phyloP scores from a whole-genome alignment of 2,113 vertebrate species.

The Alouatta palliata region DNA sequence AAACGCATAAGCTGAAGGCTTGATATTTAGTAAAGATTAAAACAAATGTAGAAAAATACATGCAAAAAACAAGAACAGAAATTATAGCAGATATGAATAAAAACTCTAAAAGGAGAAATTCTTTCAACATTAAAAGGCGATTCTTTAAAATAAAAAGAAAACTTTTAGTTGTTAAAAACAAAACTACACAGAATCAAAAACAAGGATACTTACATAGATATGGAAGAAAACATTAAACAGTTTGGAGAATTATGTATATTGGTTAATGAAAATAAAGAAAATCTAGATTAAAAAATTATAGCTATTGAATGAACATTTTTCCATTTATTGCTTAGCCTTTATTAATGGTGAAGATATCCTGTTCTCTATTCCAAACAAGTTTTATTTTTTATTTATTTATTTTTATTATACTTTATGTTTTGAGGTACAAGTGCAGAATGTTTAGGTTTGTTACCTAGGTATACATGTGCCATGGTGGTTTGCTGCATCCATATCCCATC shows the following conservation, averaged over 20 bases:
- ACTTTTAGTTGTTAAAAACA: not conserved
- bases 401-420: too few species aligned
- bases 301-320: not conserved
- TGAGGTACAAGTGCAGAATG: too few species aligned
- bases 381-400: not conserved
- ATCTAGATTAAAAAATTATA: not conserved
- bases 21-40: not conserved
- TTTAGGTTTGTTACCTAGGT: too few species aligned
- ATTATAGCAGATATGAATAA: not conserved
- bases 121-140: not conserved
- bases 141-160: not conserved
- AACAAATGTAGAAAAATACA: not conserved
- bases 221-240: not conserved
- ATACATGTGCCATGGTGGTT: too few species aligned
- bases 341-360: not conserved
- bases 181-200: not conserved
- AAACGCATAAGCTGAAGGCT: not conserved
- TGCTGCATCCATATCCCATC: too few species aligned
- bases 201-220: not conserved
- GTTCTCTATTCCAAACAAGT: not conserved
- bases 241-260: not conserved
- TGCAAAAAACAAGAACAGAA: not conserved
- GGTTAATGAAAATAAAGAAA: not conserved
- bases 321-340: not conserved
- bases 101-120: not conserved